Evolutionary conservation across 1,140 invertebrate genomes (phyloP), one percentile per base, ranked within the genome.

Genomic region (Dicyema japonicum): DNA sequence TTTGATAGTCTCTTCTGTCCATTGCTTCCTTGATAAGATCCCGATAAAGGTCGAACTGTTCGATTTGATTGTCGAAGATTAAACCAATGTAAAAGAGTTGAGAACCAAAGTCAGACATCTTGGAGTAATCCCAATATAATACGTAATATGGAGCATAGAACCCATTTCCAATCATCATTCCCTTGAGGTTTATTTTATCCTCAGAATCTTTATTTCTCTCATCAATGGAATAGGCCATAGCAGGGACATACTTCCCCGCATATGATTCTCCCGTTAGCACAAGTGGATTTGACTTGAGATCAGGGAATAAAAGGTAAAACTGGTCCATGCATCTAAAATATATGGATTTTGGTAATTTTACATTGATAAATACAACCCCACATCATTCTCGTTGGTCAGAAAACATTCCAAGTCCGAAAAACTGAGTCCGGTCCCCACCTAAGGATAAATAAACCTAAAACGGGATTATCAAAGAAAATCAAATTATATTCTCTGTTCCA

Each of bases 401-500:
- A 44, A 47, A 7, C 45, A 41, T 11, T 24, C 31, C 32, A 44
- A 31, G 2, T 37, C 31, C 4, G 44, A 45, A 32, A 46, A 48
- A 36, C 45, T 46, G 26, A 44, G 46, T 1, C 45, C 44, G 14
- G 44, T 46, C 13, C 44, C 43, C 14, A 46, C 37, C 35, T 42
- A 22, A 13, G 26, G n/a, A 31, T 13, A 13, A 27, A 25, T 19
- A 4, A 13, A 3, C 1, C 9, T 24, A 27, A 29, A 15, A 33
- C 70, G 4, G 72, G 72, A 44, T 72, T 74, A 40, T 78, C 72
- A 29, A 76, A 66, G 37, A 68, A 76, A 11, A 76, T 53, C 15
- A 76, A 39, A 39, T 67, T 65, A 37, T 68, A 65, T 4, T 57
- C 60, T 9, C 56, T 47, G 28, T 61, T 64, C 71, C 71, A 76